Evolutionary conservation across 2,888 invertebrate species (phyloP), one percentile per base, ranked within the genome.

Genomic region (Phengaris arion): DNA sequence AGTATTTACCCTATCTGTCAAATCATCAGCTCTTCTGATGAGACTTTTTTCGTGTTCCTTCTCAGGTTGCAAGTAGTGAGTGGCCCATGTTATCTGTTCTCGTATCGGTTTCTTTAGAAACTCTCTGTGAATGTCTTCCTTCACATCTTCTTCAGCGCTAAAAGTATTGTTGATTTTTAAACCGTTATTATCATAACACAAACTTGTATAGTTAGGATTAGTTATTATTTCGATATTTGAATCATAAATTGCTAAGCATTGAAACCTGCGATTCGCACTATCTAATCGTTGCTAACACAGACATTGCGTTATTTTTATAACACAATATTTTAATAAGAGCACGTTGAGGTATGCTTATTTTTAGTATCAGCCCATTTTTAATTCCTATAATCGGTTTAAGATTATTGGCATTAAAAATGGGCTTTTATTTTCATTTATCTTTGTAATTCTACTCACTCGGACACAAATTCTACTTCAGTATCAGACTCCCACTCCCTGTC

Each of bases 11-110:
- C 88, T 86, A 74, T 94, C 87, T 5, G 94, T 94, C 12, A 94
- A 85, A 74, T 94, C 94, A 77, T 94, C 90, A 13, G 94, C 93
- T 79, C 91, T 89, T 79, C 90, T 90, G 2, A 93, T 87, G 0
- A 94, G 86, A 59, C 86, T 91, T 78, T 94, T 94, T 76, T 94
- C 93, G 2, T 93, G 91, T 76, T 94, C 94, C 35, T 84, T 88
- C 79, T 94, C 94, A 0, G 94, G 93, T 76, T 88, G 85, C 22
- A 94, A 83, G 79, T 91, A 94, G 10, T 84, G 87, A 0, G 93
- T 91, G 7, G 86, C 80, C 94, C 94, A 94, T 2, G 91, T 91
- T 48, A 94, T 86, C 81, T 93, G 92, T 77, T 94, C 92, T 2
- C 94, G 84, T 74, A 87, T 89, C 1, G 93, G 88, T 76, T 90